Conservation (phyloP, 2,113 vertebrate genomes). For the Cepphus grylle region DNA sequence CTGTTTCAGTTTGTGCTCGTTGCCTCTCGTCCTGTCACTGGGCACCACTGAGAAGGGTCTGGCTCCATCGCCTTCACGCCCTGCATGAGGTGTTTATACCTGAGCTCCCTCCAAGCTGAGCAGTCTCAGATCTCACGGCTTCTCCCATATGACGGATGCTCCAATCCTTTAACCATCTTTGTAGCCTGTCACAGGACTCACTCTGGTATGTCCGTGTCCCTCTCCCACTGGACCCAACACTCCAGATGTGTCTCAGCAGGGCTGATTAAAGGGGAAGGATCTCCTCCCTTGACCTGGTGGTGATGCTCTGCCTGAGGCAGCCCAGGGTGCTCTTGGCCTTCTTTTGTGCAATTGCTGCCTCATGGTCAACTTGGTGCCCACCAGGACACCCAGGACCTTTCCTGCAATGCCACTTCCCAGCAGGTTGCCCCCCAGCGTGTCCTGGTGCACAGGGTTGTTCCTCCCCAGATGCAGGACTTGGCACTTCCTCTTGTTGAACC, state of each 20-base stretch:
- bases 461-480: not conserved
- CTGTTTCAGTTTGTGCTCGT: not conserved
- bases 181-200: not conserved
- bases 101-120: not conserved
- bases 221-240: not conserved
- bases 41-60: not conserved
- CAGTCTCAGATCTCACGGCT: not conserved
- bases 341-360: not conserved
- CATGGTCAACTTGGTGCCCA: not conserved
- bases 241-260: not conserved
- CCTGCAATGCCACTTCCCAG: not conserved
- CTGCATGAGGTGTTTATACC: not conserved
- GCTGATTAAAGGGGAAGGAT: not conserved
- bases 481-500: not conserved
- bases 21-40: not conserved
- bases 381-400: not conserved
- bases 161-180: not conserved
- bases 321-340: not conserved
- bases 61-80: not conserved
- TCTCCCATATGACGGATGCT: not conserved
- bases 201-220: not conserved
- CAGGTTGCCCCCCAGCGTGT: accelerated
- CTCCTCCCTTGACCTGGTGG: not conserved
- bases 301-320: not conserved
- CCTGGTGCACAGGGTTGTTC: not conserved